Base-by-base conservation (phyloP, 2,797 vertebrate species). In the Paedocypris micromegethes region DNA sequence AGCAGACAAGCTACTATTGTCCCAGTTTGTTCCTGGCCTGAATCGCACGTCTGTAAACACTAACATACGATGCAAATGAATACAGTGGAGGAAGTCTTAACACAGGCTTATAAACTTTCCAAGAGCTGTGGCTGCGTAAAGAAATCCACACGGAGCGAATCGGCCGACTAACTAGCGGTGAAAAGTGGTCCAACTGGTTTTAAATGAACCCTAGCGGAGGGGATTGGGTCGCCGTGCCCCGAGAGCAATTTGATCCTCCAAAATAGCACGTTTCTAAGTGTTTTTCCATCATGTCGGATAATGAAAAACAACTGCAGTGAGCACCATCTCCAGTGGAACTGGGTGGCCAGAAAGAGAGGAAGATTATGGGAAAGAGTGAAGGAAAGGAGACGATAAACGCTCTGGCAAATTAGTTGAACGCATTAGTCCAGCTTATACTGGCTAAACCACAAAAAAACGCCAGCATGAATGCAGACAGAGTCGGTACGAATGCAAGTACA, bases 21-120 rank as follows among this genome's bases (percentile, higher is more conserved):
- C 80, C 81, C 80, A 70, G 82, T 85, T 88, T 83, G 86, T 89
- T 86, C 83, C 84, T 87, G 86, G 87, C 85, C 86, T 82, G 79
- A 83, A 86, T 86, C 82, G 78, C 75, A 78, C 51, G 80, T 76
- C 64, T 77, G 72, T 83, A 87, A 89, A 86, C 83, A 87, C 82
- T 73, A 54, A 74, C 58, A 75, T 75, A 79, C 87, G 80, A 84
- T 83, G 85, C 82, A 87, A 88, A 87, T 89, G 86, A 86, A 84
- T 76, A 72, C 5, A 2, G 37, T 23, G 55, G 56, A 55, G 72
- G 50, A 68, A 70, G 63, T 72, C 61, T 64, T 63, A 54, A 79
- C 63, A 39, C 43, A 51, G 47, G 49, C 42, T 50, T 73, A 80
- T 79, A 79, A 80, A 81, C 73, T 68, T 60, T 53, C 1, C 4